phyloP scores from a whole-genome alignment of 2,888 invertebrate species.

The Xylota segnis region DNA sequence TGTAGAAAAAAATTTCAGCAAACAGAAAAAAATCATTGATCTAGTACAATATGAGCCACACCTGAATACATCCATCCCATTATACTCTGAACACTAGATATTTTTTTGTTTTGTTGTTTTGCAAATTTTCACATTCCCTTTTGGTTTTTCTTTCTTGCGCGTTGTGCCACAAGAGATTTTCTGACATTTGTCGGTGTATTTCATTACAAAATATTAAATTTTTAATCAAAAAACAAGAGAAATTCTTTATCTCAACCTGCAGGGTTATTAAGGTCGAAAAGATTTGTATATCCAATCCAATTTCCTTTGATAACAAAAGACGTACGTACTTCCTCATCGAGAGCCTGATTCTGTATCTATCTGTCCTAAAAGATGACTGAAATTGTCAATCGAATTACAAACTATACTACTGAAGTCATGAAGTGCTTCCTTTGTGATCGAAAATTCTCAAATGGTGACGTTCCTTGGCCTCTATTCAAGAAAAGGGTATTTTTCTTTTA shows the following conservation, averaged over 20 bases:
- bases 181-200: not conserved
- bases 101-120: not conserved
- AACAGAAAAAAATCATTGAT: not conserved
- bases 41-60: not conserved
- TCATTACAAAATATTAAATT: not conserved
- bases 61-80: not conserved
- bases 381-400: not conserved
- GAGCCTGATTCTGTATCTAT: not conserved
- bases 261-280: not conserved
- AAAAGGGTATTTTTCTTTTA: not conserved
- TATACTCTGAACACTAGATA: not conserved
- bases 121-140: not conserved
- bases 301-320: not conserved
- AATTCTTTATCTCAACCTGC: not conserved
- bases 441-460: not conserved
- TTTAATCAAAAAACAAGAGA: not conserved
- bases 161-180: not conserved
- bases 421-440: not conserved
- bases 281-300: not conserved
- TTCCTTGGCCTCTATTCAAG: not conserved
- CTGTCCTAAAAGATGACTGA: not conserved
- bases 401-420: not conserved
- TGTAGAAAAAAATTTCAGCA: too few species aligned
- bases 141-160: conserved; percentile 1
- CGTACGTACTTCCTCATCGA: not conserved